Conservation (phyloP, 2,888 invertebrate species). For the Melolontha melolontha region DNA sequence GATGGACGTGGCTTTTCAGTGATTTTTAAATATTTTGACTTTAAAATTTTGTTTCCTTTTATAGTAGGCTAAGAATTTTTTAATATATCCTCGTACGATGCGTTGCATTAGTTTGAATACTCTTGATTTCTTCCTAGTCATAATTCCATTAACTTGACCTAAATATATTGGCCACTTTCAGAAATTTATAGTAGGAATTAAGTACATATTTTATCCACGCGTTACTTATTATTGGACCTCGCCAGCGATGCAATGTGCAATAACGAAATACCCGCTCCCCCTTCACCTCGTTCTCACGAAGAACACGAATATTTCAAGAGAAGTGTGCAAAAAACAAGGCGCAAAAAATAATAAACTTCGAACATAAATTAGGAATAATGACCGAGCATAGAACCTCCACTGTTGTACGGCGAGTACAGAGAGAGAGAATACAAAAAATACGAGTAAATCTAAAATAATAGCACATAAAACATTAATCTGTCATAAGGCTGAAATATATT, state of each 20-base stretch:
- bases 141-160: too few species aligned
- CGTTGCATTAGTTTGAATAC: slow-evolving; percentile 9
- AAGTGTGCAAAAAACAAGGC: slow-evolving; percentile 33
- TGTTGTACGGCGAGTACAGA: not conserved
- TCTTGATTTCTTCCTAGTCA: too few species aligned
- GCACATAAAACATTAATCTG: slow-evolving; percentile 49
- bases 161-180: not conserved
- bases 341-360: slow-evolving; percentile 39
- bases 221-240: not conserved
- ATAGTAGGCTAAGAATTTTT: too few species aligned
- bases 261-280: not conserved
- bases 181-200: slow-evolving; percentile 14
- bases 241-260: not conserved
- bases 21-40: too few species aligned
- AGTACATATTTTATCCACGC: slow-evolving; percentile 1
- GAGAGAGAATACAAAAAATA: slow-evolving; percentile 7
- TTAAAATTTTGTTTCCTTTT: too few species aligned
- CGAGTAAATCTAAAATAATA: slow-evolving; percentile 50
- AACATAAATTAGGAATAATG: slow-evolving; percentile 43
- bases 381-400: slow-evolving; percentile 18
- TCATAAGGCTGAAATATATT: slow-evolving; percentile 46
- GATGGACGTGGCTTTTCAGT: too few species aligned
- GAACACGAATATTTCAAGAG: slow-evolving; percentile 32
- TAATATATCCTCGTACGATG: too few species aligned
- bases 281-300: not conserved